These are phyloP conservation scores for Rattus norvegicus DNA, from an alignment of 2,113 vertebrate species.

Conservation along the genomic window GRCr8 NC_086028.1:38949001-38949500, in stretches of 20 bases:
- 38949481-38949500: not conserved
- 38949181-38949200: constrained; percentile 87
- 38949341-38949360: not conserved
- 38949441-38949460: not conserved
- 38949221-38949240: constrained; percentile 89
- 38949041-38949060: constrained; percentile 55
- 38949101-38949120: constrained; percentile 74
- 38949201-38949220: constrained; percentile 80
- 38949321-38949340: constrained; percentile 61
- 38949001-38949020: not conserved
- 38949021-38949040: not conserved
- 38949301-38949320: not conserved
- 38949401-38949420: not conserved
- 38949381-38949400: not conserved
- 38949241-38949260: constrained; percentile 85
- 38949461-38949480: constrained; percentile 38
- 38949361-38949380: not conserved
- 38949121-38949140: constrained; percentile 73
- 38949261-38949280: constrained; percentile 83
- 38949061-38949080: constrained; percentile 82
- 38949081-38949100: constrained; percentile 84
- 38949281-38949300: constrained; percentile 59
- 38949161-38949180: constrained; percentile 93
- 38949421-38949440: not conserved
- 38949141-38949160: constrained; percentile 83